Evolutionary conservation across 2,888 invertebrate genomes (phyloP).

Genomic region (Bembecia ichneumoniformis): DNA sequence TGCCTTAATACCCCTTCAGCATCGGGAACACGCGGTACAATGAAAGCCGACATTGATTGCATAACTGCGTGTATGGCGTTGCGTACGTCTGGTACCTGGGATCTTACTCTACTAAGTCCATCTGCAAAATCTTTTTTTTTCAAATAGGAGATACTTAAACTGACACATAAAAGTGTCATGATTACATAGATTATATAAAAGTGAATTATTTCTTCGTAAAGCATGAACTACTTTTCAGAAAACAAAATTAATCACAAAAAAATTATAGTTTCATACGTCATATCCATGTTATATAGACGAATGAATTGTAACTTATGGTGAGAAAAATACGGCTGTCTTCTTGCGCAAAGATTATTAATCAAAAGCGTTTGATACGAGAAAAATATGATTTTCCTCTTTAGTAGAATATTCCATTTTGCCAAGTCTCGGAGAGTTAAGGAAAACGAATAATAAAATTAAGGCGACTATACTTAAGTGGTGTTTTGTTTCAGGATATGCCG

Average conservation of each 20-base stretch:
- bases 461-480: conserved; percentile 29
- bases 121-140: too few species aligned
- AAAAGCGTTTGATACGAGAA: conserved; percentile 51
- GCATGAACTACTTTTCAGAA: too few species aligned
- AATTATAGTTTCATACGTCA: background rate
- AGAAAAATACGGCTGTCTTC: conserved; percentile 59
- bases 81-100: too few species aligned
- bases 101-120: too few species aligned
- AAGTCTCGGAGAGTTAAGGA: background rate
- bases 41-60: too few species aligned
- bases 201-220: too few species aligned
- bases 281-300: conserved; percentile 40
- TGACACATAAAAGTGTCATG: too few species aligned
- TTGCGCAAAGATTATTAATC: conserved; percentile 53
- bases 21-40: too few species aligned
- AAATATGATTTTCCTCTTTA: conserved; percentile 48
- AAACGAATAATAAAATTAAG: conserved; percentile 6
- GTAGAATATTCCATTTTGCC: conserved; percentile 11
- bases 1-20: too few species aligned
- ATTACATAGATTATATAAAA: too few species aligned
- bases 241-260: background rate
- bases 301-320: conserved; percentile 60
- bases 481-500: conserved; percentile 11
- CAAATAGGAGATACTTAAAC: too few species aligned
- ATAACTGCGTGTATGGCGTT: too few species aligned